phyloP scores from a whole-genome alignment of 2,113 vertebrate genomes.

The Myxocyprinus asiaticus region DNA sequence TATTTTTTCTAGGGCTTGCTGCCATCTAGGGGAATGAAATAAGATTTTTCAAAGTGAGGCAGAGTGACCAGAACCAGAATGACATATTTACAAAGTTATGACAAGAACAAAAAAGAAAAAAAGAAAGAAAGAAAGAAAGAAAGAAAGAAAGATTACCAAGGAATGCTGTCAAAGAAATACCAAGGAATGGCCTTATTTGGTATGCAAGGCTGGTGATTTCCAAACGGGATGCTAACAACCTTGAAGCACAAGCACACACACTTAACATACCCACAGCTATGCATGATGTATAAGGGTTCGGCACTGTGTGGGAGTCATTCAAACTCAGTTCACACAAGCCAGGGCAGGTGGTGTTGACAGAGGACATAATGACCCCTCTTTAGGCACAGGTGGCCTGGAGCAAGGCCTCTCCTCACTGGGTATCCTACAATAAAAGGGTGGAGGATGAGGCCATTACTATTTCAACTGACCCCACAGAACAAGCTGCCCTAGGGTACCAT shows the following conservation, averaged over 20 bases:
- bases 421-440: constrained; percentile 40
- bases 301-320: neutral
- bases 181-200: constrained; percentile 41
- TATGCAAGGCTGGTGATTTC: constrained; percentile 48
- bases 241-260: constrained; percentile 31
- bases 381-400: constrained; percentile 42
- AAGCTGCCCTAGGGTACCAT: neutral
- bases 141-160: too few species aligned
- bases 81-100: too few species aligned
- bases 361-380: constrained; percentile 41
- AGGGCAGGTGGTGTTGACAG: constrained; percentile 42
- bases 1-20: too few species aligned
- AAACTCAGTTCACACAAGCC: constrained; percentile 38
- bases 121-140: too few species aligned
- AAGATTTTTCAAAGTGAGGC: too few species aligned
- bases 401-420: constrained; percentile 28
- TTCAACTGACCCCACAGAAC: constrained; percentile 1
- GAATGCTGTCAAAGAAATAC: constrained; percentile 19
- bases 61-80: too few species aligned
- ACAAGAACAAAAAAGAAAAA: too few species aligned
- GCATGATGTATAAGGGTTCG: constrained; percentile 45
- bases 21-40: too few species aligned
- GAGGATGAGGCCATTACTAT: constrained; percentile 11
- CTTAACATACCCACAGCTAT: constrained; percentile 8
- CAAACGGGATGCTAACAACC: constrained; percentile 38